Evolutionary conservation across 2,888 invertebrate species (phyloP).

Genomic region (Metacarcinus magister): DNA sequence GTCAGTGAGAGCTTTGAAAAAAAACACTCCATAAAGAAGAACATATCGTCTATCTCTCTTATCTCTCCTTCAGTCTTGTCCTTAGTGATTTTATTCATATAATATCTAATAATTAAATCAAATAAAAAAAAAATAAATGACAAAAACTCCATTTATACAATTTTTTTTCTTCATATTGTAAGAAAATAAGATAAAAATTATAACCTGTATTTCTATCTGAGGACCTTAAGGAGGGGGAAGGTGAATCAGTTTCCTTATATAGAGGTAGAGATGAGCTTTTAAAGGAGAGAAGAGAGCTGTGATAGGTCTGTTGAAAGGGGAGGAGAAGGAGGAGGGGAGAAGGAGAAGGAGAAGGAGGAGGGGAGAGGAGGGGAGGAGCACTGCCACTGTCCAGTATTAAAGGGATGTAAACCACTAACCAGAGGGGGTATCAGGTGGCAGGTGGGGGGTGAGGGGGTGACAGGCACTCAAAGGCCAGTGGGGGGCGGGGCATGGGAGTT

Average conservation of each 20-base stretch:
- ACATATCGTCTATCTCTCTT: neutral
- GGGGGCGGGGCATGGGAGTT: neutral
- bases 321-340: neutral
- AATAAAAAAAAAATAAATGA: no score
- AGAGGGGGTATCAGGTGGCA: slow-evolving; percentile 61
- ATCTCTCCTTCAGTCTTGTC: neutral
- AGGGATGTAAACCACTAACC: slow-evolving; percentile 55
- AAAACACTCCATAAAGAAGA: neutral
- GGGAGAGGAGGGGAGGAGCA: neutral
- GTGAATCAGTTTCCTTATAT: neutral
- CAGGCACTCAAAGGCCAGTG: neutral
- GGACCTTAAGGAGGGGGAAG: neutral
- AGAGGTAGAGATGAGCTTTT: neutral
- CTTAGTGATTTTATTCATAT: no score
- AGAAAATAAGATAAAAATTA: no score
- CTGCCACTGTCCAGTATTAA: slow-evolving; percentile 1
- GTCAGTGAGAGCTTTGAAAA: neutral
- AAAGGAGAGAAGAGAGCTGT: neutral
- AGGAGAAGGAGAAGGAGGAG: neutral
- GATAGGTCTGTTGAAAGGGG: neutral
- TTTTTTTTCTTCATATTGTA: no score
- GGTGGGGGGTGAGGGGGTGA: neutral
- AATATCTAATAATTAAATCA: no score
- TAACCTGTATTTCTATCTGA: no score
- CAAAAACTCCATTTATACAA: no score